phyloP scores from a whole-genome alignment of 2,888 invertebrate genomes.

The Dioctria linearis region DNA sequence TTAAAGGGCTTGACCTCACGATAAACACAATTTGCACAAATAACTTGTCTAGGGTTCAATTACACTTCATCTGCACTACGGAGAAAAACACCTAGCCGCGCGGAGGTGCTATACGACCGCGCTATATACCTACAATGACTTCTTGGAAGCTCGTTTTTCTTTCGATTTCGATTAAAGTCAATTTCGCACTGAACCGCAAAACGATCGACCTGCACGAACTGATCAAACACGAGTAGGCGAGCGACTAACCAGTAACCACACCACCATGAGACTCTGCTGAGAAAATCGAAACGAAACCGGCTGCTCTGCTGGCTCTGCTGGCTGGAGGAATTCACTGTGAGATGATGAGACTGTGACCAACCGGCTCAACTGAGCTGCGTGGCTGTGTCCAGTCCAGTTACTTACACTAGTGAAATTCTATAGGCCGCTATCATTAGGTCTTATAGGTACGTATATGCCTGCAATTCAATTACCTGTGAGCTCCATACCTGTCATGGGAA shows the following conservation, averaged over 20 bases:
- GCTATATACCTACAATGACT: not conserved
- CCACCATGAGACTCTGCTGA: not conserved
- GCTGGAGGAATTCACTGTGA: conserved; percentile 24
- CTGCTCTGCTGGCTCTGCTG: not conserved
- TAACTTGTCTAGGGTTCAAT: conserved; percentile 43
- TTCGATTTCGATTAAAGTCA: conserved; percentile 33
- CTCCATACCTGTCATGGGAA: not conserved
- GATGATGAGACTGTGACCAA: not conserved
- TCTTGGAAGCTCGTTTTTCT: conserved; percentile 18
- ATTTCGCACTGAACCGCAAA: conserved; percentile 28
- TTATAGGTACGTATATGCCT: too few species aligned
- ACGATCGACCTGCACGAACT: conserved; percentile 3
- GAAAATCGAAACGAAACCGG: conserved; percentile 22
- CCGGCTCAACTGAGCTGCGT: conserved; percentile 33
- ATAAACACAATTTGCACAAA: conserved; percentile 32
- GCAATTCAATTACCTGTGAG: conserved; percentile 24
- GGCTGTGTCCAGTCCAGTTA: conserved; percentile 24
- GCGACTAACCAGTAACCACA: conserved; percentile 21
- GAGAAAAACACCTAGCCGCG: conserved; percentile 9
- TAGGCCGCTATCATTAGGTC: not conserved
- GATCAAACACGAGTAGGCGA: conserved; percentile 45
- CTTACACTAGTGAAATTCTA: not conserved
- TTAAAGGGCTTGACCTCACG: conserved; percentile 7
- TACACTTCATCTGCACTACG: conserved; percentile 5
- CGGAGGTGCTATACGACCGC: conserved; percentile 23